These are phyloP conservation scores for Lithophane leautieri DNA, from an alignment of 2,888 invertebrate species.

Conservation along the genomic window DNA sequence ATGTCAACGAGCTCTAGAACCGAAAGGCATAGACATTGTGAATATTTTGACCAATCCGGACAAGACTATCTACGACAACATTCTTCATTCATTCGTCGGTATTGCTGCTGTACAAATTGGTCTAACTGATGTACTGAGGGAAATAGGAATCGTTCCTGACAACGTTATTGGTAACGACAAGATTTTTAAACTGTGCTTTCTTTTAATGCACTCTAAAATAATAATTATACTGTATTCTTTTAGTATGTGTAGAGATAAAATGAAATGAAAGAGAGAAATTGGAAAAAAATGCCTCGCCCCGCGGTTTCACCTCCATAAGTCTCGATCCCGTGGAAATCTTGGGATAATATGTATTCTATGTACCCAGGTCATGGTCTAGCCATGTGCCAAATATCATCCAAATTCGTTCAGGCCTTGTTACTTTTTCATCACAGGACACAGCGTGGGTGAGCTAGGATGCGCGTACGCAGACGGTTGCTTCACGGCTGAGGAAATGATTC, in stretches of 20 bases:
- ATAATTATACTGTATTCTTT: too few species aligned
- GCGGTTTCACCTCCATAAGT: too few species aligned
- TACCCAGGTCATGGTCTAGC: too few species aligned
- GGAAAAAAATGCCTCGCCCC: too few species aligned
- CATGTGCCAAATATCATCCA: too few species aligned
- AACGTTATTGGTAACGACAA: slow-evolving; percentile 91
- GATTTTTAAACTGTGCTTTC: too few species aligned
- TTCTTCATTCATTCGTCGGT: slow-evolving; percentile 93
- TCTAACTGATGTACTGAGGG: slow-evolving; percentile 91
- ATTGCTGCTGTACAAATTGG: slow-evolving; percentile 92
- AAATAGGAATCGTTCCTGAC: slow-evolving; percentile 91
- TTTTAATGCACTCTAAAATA: too few species aligned
- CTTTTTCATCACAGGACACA: slow-evolving; percentile 71
- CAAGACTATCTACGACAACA: slow-evolving; percentile 91
- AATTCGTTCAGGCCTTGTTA: slow-evolving; percentile 2
- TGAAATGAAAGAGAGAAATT: too few species aligned
- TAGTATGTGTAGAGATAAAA: too few species aligned
- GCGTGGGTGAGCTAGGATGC: slow-evolving; percentile 96
- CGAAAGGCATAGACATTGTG: slow-evolving; percentile 91
- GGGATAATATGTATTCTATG: too few species aligned
- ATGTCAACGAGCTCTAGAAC: slow-evolving; percentile 89
- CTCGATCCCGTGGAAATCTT: too few species aligned
- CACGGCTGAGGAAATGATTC: slow-evolving; percentile 95
- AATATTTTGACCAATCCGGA: slow-evolving; percentile 91
- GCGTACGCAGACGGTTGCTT: slow-evolving; percentile 91